Evolutionary conservation across 2,888 invertebrate species (phyloP).

Genomic region (Sesia bembeciformis): DNA sequence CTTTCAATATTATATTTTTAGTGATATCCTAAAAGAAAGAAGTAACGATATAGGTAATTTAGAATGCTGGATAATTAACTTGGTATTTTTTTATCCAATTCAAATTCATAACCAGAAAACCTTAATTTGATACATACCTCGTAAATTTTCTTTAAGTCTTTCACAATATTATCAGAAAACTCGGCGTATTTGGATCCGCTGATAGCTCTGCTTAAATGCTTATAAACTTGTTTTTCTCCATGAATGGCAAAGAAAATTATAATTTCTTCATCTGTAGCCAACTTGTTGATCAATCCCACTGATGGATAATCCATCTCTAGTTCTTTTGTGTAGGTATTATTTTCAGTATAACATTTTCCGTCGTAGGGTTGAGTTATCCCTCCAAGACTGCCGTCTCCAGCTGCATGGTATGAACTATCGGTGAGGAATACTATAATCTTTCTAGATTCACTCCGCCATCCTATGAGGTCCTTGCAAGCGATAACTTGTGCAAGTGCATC

Average conservation of each 20-base stretch:
- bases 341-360: conserved; percentile 77
- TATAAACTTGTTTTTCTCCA: conserved; percentile 14
- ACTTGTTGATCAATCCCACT: conserved; percentile 77
- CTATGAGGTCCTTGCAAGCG: conserved; percentile 79
- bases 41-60: neutral
- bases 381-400: conserved; percentile 84
- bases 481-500: conserved; percentile 88
- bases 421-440: conserved; percentile 86
- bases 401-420: conserved; percentile 83
- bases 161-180: conserved; percentile 11
- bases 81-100: no score
- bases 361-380: conserved; percentile 83
- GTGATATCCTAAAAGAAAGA: conserved; percentile 32
- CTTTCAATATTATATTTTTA: conserved; percentile 28
- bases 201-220: conserved; percentile 18
- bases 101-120: neutral
- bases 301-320: conserved; percentile 85
- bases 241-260: conserved; percentile 42
- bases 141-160: conserved; percentile 29
- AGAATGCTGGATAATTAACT: no score
- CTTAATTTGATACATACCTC: conserved; percentile 21
- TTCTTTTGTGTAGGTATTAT: conserved; percentile 71
- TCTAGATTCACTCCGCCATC: conserved; percentile 85
- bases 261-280: conserved; percentile 78
- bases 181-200: conserved; percentile 23